These are phyloP conservation scores for Megalonaias nervosa DNA, from an alignment of 1,140 invertebrate species.

Conservation along the genomic window DNA sequence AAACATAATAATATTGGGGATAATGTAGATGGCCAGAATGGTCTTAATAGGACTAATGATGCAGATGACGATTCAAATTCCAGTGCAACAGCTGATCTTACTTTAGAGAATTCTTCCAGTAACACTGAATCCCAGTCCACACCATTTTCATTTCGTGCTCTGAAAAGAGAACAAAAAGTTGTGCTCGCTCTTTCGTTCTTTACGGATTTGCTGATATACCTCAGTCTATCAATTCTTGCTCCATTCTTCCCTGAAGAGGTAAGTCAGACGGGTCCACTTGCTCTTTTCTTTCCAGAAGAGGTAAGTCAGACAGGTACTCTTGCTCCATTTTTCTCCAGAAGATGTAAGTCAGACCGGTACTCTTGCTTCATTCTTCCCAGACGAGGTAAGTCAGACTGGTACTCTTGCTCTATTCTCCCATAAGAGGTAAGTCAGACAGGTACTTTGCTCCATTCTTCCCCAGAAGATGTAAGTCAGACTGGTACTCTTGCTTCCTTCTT, in stretches of 20 bases:
- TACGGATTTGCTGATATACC: conserved; percentile 13
- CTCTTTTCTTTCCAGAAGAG: not conserved
- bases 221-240: conserved; percentile 27
- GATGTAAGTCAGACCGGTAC: too few species aligned
- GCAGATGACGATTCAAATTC: too few species aligned
- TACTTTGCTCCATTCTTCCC: too few species aligned
- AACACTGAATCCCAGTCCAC: not conserved
- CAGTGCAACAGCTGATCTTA: too few species aligned
- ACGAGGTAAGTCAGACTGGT: too few species aligned
- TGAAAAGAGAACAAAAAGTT: conserved; percentile 20
- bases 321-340: too few species aligned
- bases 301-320: not conserved
- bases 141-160: conserved; percentile 10
- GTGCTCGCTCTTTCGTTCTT: not conserved
- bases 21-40: too few species aligned
- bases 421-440: not conserved
- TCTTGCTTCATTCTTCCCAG: not conserved
- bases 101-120: too few species aligned
- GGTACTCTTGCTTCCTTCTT: too few species aligned
- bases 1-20: too few species aligned
- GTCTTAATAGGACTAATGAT: too few species aligned
- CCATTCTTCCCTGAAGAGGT: conserved; percentile 34
- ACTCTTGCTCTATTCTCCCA: not conserved
- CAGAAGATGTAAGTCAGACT: too few species aligned
- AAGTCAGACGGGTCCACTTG: not conserved